phyloP scores from a whole-genome alignment of 2,113 vertebrate species.

The Tragelaphus strepsiceros region DNA sequence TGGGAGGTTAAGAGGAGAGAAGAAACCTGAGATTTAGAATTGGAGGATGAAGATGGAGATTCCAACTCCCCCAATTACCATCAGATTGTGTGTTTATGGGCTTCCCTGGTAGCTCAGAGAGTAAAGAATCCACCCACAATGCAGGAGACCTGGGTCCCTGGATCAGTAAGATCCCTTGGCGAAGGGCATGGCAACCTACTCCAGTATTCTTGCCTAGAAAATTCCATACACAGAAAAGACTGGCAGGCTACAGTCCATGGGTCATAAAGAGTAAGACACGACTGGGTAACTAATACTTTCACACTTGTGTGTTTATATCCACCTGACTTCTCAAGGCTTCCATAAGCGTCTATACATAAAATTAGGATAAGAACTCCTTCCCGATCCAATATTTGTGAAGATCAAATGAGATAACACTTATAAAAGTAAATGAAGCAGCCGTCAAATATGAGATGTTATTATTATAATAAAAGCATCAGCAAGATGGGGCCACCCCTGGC shows the following conservation, averaged over 20 bases:
- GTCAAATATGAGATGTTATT: neutral
- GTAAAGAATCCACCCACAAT: neutral
- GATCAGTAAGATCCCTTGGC: neutral
- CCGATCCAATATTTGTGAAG: neutral
- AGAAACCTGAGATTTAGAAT: neutral
- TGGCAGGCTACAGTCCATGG: neutral
- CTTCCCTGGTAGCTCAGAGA: neutral
- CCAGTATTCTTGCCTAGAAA: neutral
- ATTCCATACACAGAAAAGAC: neutral
- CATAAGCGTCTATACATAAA: neutral
- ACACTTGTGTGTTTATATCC: neutral
- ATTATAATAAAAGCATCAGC: neutral
- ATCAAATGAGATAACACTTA: neutral
- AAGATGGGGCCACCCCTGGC: neutral
- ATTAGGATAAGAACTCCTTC: neutral
- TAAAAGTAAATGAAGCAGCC: constrained; percentile 12
- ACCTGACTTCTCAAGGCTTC: neutral
- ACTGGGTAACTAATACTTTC: neutral
- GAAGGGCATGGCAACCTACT: neutral
- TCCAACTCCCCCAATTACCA: neutral
- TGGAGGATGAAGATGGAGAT: neutral
- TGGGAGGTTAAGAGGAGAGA: neutral
- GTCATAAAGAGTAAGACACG: neutral
- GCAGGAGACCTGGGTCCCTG: neutral
- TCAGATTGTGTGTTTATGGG: neutral